A percentile compares a stretch with the other conserved stretches of the same genome.
Evolutionary conservation across 2,888 invertebrate species (phyloP).

Genomic region (Cancer borealis): DNA sequence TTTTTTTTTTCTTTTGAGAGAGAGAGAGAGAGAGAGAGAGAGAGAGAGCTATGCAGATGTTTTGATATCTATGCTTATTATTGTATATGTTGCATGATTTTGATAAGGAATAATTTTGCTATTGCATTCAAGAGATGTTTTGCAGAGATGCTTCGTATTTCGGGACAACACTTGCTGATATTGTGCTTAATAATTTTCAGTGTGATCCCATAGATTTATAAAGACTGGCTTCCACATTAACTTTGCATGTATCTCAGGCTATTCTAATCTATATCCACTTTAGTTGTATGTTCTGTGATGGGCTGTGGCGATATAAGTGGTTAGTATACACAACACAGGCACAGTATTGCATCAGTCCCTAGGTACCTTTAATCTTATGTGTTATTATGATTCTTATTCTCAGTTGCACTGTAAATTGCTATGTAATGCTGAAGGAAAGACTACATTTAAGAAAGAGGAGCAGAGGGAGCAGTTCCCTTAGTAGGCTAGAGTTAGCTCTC

Average conservation of each 20-base stretch:
- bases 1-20: not conserved
- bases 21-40: too few species aligned
- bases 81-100: not conserved
- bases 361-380: not conserved
- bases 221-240: not conserved
- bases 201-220: not conserved
- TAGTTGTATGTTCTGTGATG: not conserved
- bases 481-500: constrained; percentile 54
- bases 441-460: constrained; percentile 43
- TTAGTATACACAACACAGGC: constrained; percentile 29
- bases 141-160: not conserved
- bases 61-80: not conserved
- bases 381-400: constrained; percentile 38
- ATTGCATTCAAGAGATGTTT: not conserved
- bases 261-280: not conserved
- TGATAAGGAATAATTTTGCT: not conserved
- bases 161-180: not conserved
- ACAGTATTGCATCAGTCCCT: not conserved
- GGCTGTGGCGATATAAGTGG: constrained; percentile 14
- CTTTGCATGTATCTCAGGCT: constrained; percentile 5
- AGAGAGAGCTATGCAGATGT: not conserved
- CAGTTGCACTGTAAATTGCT: constrained; percentile 50
- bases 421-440: constrained; percentile 31
- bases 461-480: constrained; percentile 45
- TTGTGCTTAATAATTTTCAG: not conserved